A percentile compares a stretch with the other conserved stretches of the same genome.
Evolutionary conservation across 2,888 invertebrate genomes (phyloP).

Genomic region (Escarpia spicata): DNA sequence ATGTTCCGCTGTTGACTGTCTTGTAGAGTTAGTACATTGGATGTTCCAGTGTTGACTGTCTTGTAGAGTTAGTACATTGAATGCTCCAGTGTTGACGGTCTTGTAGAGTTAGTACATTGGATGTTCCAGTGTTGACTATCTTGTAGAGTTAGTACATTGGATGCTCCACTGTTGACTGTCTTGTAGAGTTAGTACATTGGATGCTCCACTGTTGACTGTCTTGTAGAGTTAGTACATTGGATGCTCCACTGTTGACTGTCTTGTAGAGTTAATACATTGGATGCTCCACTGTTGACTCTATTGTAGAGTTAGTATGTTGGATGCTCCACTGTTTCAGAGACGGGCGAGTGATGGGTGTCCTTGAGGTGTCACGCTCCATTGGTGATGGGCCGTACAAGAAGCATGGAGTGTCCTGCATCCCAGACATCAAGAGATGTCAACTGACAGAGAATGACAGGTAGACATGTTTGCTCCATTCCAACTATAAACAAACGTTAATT

Average conservation of each 20-base stretch:
- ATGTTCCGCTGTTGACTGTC: neutral
- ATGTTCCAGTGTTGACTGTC: too few species aligned
- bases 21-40: too few species aligned
- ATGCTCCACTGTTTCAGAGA: slow-evolving; percentile 49
- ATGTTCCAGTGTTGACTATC: too few species aligned
- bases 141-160: neutral
- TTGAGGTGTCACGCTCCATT: slow-evolving; percentile 69
- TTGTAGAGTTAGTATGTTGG: neutral
- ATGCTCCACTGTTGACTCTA: neutral
- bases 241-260: slow-evolving; percentile 7
- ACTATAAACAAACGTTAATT: neutral
- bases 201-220: neutral
- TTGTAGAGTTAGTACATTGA: too few species aligned
- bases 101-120: too few species aligned
- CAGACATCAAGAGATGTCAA: slow-evolving; percentile 68
- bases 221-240: neutral
- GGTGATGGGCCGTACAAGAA: slow-evolving; percentile 70
- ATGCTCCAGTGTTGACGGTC: too few species aligned
- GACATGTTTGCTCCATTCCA: neutral
- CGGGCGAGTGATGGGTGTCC: slow-evolving; percentile 62
- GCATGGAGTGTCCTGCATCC: slow-evolving; percentile 67
- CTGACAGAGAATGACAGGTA: slow-evolving; percentile 67
- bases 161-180: neutral
- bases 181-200: neutral
- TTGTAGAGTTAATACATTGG: neutral